Evolutionary conservation across 1,140 invertebrate species (phyloP).

Genomic region (Dufourea novaeangliae): DNA sequence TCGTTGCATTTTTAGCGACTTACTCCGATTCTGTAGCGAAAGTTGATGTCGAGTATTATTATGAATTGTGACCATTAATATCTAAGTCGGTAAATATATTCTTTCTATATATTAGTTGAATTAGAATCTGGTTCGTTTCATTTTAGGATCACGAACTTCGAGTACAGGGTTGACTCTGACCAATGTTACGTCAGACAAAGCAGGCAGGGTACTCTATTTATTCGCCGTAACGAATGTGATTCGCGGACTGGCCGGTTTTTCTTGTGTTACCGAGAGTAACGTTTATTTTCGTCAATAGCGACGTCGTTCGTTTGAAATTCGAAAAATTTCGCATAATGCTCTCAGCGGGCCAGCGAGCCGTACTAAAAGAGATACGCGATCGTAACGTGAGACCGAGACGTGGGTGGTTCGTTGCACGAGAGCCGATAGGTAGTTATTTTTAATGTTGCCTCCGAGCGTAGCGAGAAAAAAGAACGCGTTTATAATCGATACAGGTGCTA

Average conservation of each 20-base stretch:
- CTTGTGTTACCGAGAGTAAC: slow-evolving; percentile 5
- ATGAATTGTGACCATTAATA: too few relatives aligned
- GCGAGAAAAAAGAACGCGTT: slow-evolving; percentile 28
- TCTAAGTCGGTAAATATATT: too few relatives aligned
- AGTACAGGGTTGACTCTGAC: not conserved
- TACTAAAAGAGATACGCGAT: slow-evolving; percentile 64
- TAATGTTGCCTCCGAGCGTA: slow-evolving; percentile 53
- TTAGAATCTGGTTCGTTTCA: not conserved
- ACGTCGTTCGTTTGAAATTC: slow-evolving; percentile 38
- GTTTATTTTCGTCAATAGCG: slow-evolving; percentile 56
- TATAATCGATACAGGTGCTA: slow-evolving; percentile 43
- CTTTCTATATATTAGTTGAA: too few relatives aligned
- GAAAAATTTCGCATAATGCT: slow-evolving; percentile 37
- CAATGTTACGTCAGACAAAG: not conserved
- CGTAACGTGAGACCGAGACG: slow-evolving; percentile 62
- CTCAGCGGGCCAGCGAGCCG: slow-evolving; percentile 12
- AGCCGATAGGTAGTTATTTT: slow-evolving; percentile 63
- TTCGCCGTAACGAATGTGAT: slow-evolving; percentile 50
- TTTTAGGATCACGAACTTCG: not conserved
- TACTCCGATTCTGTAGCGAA: too few relatives aligned
- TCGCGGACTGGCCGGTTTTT: slow-evolving; percentile 26
- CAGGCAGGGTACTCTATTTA: slow-evolving; percentile 30
- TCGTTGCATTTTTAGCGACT: too few relatives aligned
- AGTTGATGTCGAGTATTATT: too few relatives aligned
- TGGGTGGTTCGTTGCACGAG: slow-evolving; percentile 56